Base-by-base conservation (phyloP, 1,140 invertebrate species). In the Drosophila setifemur region DNA sequence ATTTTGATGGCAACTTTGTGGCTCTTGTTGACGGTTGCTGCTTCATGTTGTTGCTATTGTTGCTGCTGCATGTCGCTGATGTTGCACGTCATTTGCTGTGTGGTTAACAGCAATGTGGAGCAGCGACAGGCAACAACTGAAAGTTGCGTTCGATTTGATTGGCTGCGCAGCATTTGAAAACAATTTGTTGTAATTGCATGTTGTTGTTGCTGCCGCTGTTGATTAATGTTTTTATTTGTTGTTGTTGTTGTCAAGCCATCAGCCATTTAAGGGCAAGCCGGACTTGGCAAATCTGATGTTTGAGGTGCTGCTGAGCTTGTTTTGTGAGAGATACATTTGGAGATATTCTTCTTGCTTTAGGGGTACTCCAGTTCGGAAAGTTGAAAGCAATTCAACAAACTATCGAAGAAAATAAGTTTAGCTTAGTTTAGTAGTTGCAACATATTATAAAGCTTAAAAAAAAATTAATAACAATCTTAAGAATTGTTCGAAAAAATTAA, bases 61-160 rank as follows among this genome's bases (percentile, higher is more conserved):
- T 49, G 67, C 28, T 71, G 73, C 35, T n/a, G 25, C n/a, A n/a
- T 19, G 45, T 19, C 73, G 61, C 35, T 40, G 57, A 35, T 72
- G 73, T 70, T 70, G 72, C 77, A 72, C 67, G 77, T 82, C 77
- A 82, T 83, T 82, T 82, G 75, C 60, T 64, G 47, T 82, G 77
- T 85, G 81, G 77, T 60, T 68, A 66, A 69, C 70, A 73, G 58
- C 78, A 83, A 83, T 82, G 68, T 82, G 78, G 78, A 83, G 73
- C 77, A 83, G 69, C 48, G 73, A 53, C 50, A 73, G 61, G 50
- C 57, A 75, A 58, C 68, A 61, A 63, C 66, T 82, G 50, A 49
- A 73, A 78, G 68, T 44, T 71, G 78, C 78, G 78, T 85, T 83
- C 79, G 52, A 85, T 83, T 82, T 85, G 79, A 82, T 82, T 82